A percentile compares a stretch with the other conserved stretches of the same genome.
Conservation (phyloP, 2,888 invertebrate genomes). For the Cosmorhoe ocellata region DNA sequence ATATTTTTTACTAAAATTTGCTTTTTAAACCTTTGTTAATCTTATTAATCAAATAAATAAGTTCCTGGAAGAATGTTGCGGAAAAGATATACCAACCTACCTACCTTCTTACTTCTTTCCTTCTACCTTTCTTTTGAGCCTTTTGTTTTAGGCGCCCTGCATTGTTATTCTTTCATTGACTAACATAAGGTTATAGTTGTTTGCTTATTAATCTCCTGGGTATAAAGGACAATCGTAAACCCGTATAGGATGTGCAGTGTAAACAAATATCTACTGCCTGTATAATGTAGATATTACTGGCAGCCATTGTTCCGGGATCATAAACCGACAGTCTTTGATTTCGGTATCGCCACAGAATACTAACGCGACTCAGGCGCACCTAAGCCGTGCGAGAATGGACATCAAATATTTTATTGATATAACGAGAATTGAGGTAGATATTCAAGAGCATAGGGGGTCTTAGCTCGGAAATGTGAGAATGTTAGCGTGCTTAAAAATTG, state of each 20-base stretch:
- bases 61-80: no score
- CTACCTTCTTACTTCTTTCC: no score
- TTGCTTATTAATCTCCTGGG: conserved; percentile 17
- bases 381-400: neutral
- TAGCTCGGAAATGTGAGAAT: no score
- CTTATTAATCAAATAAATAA: no score
- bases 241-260: conserved; percentile 22
- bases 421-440: neutral
- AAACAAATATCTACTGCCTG: conserved; percentile 16
- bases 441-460: no score
- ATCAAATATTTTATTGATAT: conserved; percentile 8
- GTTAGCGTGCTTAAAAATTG: no score
- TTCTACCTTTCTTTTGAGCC: no score
- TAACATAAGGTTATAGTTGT: conserved; percentile 14
- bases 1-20: no score
- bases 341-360: conserved; percentile 8
- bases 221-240: conserved; percentile 30
- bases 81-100: no score
- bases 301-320: conserved; percentile 27
- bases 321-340: conserved; percentile 18
- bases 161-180: neutral
- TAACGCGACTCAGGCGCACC: conserved; percentile 1
- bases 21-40: no score
- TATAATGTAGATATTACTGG: neutral
- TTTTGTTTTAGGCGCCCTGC: no score